Base-by-base conservation (phyloP, 2,113 vertebrate species). In the Dunckerocampus dactyliophorus region DNA sequence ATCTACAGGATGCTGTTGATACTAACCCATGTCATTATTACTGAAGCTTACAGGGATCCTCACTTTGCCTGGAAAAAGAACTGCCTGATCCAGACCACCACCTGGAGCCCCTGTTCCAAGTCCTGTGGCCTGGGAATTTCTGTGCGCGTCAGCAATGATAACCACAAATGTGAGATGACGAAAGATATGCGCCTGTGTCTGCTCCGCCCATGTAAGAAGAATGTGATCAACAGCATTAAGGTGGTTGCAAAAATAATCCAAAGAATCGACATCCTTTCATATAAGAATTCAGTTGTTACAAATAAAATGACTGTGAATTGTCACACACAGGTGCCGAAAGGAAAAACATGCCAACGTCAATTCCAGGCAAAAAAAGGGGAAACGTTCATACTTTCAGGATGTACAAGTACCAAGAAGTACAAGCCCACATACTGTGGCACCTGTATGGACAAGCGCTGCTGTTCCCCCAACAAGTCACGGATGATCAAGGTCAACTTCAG, bases 71-170 rank as follows among this genome's bases (percentile, higher is more conserved):
- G 94, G 94, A 96, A 93, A 91, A 94, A 90, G 67, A 95, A 93
- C 71, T 99, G 97, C 77, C 83, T 96, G 43, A 79, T 97, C 46
- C 97, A 99, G 87, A 93, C 92, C 49, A 97, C 94, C 0, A 91
- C 91, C 56, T 99, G 96, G 97, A 94, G 93, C 28, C 89, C 93
- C 42, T 99, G 97, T 74, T 97, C 97, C 46, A 92, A 83, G 74
- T 94, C 93, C 63, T 99, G 97, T 12, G 95, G 93, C 51, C 88
- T 97, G 47, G 96, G 97, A 34, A 93, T 99, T 75, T 99, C 96
- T 16, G 89, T 90, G 28, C 91, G 94, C 1, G 90, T 97, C 65
- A 94, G 92, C 85, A 99, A 97, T 0, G 90, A 95, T 70, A 98
- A 98, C 80, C 74, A 78, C 72, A 93, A 93, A 52, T 99, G 97